Evolutionary conservation across 2,113 vertebrate genomes (phyloP).

Genomic region (Okapia johnstoni): DNA sequence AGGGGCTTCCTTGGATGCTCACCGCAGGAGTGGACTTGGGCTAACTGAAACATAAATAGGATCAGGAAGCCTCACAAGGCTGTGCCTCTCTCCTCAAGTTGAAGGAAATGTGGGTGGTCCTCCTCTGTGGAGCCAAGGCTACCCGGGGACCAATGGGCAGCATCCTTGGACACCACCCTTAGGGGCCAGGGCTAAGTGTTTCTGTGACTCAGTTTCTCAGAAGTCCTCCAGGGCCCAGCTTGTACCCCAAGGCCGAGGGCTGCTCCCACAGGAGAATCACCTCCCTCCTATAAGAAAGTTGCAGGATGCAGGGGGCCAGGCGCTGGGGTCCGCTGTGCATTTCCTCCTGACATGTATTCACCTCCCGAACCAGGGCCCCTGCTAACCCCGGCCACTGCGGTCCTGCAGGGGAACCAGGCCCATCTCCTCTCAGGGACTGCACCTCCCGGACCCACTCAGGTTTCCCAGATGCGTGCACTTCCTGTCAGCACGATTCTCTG

Average conservation of each 20-base stretch:
- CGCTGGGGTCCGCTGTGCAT: fast-evolving
- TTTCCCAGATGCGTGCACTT: too few species aligned
- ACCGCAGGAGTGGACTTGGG: neutral
- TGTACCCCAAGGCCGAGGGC: fast-evolving
- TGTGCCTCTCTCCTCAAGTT: neutral
- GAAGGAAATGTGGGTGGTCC: neutral
- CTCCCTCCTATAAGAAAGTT: neutral
- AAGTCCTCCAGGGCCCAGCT: neutral
- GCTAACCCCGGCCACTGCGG: fast-evolving
- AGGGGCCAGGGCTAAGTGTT: fast-evolving
- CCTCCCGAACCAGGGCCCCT: neutral
- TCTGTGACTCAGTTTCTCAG: neutral
- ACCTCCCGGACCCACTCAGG: neutral
- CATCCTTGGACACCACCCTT: too few species aligned
- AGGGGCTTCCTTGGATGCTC: neutral
- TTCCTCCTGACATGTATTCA: neutral
- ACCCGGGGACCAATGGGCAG: neutral
- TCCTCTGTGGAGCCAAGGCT: neutral
- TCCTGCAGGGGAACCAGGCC: neutral
- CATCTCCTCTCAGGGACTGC: too few species aligned
- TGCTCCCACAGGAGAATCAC: neutral
- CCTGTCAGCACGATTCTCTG: fast-evolving
- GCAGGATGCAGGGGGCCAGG: neutral
- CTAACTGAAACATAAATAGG: neutral
- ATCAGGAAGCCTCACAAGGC: neutral